phyloP scores from a whole-genome alignment of 2,113 vertebrate genomes.

The Dicaeum eximium region DNA sequence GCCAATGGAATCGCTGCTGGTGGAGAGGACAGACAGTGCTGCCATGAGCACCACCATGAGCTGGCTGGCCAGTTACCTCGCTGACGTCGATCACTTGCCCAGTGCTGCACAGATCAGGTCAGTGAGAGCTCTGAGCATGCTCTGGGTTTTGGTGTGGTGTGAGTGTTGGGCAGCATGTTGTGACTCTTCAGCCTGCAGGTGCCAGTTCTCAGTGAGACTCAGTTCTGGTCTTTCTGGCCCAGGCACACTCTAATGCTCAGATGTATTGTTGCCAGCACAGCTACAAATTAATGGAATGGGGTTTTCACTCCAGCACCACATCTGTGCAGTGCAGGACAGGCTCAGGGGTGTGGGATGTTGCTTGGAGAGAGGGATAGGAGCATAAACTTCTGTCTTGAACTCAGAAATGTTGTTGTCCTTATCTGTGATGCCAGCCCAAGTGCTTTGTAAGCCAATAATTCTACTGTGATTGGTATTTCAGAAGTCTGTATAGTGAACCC shows the following conservation, averaged over 20 bases:
- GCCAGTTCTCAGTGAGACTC: not conserved
- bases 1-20: slow-evolving; percentile 77
- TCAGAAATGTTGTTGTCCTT: not conserved
- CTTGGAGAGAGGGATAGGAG: not conserved
- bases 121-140: not conserved
- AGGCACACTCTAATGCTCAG: not conserved
- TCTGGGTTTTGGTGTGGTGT: not conserved
- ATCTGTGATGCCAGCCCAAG: not conserved
- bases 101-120: slow-evolving; percentile 91
- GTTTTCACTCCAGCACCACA: not conserved
- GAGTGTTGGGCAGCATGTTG: not conserved
- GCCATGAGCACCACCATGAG: slow-evolving; percentile 93
- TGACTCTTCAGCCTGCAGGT: not conserved
- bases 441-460: not conserved
- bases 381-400: not conserved
- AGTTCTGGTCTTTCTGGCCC: not conserved
- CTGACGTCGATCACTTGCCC: slow-evolving; percentile 92
- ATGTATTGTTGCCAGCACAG: fast-evolving
- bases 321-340: not conserved
- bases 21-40: slow-evolving; percentile 76
- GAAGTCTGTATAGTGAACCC: slow-evolving; percentile 89
- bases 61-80: slow-evolving; percentile 98
- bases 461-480: slow-evolving; percentile 64
- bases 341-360: not conserved
- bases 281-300: not conserved